phyloP scores from a whole-genome alignment of 2,797 vertebrate species.

The Gobio occitaniae region DNA sequence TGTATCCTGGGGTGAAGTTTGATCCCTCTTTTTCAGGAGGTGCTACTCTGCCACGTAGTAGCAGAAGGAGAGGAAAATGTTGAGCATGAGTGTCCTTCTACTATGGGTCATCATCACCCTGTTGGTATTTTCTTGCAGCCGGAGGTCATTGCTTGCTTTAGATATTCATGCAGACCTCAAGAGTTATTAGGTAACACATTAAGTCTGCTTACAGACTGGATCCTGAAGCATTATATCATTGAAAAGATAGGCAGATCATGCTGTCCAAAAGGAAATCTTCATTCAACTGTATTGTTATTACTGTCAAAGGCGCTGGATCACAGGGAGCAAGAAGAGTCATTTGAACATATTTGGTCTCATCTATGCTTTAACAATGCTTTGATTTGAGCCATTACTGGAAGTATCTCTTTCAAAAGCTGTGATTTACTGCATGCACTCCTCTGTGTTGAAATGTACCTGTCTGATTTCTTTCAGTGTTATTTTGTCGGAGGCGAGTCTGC shows the following conservation, averaged over 20 bases:
- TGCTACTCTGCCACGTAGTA: not conserved
- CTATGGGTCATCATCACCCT: constrained; percentile 30
- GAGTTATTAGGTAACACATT: constrained; percentile 14
- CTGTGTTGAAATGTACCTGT: constrained; percentile 74
- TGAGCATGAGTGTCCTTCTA: constrained; percentile 37
- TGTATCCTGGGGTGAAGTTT: constrained; percentile 20
- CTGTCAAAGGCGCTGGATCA: not conserved
- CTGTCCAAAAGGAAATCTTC: constrained; percentile 2
- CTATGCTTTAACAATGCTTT: constrained; percentile 28
- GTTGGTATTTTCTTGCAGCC: constrained; percentile 58
- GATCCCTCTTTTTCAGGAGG: constrained; percentile 18
- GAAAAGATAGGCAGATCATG: constrained; percentile 7
- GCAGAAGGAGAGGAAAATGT: constrained; percentile 1
- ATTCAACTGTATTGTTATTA: constrained; percentile 25
- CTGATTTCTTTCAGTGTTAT: constrained; percentile 70
- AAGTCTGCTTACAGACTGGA: constrained; percentile 15
- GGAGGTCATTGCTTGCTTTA: constrained; percentile 62
- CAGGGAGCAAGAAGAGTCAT: not conserved
- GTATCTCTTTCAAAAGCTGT: constrained; percentile 63
- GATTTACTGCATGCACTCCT: constrained; percentile 78
- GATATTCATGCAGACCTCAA: constrained; percentile 54
- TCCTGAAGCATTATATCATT: constrained; percentile 2
- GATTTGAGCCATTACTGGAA: constrained; percentile 54
- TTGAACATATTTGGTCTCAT: constrained; percentile 25
- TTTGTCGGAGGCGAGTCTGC: constrained; percentile 71